Conservation (phyloP, 2,113 vertebrate species). For the Illadopsis cleaveri region DNA sequence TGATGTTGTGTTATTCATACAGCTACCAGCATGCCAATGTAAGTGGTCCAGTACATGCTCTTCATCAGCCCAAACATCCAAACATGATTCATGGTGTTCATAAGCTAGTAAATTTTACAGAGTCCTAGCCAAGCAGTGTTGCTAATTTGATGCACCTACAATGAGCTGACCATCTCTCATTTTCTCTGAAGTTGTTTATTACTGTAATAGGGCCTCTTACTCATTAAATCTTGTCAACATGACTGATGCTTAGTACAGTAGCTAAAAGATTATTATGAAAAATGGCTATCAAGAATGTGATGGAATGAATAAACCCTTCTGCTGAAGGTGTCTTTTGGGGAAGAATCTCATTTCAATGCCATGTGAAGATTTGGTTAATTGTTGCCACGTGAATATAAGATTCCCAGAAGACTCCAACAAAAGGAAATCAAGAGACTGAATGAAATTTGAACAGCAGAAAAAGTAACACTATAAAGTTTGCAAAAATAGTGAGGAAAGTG, state of each 20-base stretch:
- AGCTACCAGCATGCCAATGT: neutral
- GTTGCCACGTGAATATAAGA: neutral
- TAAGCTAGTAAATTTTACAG: neutral
- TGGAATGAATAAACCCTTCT: neutral
- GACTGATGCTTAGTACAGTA: neutral
- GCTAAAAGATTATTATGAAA: slow-evolving; percentile 1
- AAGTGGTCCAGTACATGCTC: neutral
- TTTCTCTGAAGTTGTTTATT: slow-evolving; percentile 4
- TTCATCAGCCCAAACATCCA: neutral
- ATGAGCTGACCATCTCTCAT: neutral
- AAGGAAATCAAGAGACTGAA: neutral
- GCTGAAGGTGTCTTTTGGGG: neutral
- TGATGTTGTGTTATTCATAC: neutral
- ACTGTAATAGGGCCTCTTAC: neutral
- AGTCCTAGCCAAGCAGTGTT: neutral
- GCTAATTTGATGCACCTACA: neutral
- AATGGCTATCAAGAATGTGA: neutral
- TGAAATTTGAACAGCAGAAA: neutral
- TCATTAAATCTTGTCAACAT: neutral
- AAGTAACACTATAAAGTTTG: neutral
- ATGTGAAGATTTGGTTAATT: neutral
- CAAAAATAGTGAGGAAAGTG: neutral
- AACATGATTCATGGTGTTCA: neutral
- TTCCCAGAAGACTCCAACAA: neutral
- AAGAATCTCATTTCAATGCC: neutral